Base-by-base conservation (phyloP, 2,797 vertebrate species). In the Coregonus suidteri region DNA sequence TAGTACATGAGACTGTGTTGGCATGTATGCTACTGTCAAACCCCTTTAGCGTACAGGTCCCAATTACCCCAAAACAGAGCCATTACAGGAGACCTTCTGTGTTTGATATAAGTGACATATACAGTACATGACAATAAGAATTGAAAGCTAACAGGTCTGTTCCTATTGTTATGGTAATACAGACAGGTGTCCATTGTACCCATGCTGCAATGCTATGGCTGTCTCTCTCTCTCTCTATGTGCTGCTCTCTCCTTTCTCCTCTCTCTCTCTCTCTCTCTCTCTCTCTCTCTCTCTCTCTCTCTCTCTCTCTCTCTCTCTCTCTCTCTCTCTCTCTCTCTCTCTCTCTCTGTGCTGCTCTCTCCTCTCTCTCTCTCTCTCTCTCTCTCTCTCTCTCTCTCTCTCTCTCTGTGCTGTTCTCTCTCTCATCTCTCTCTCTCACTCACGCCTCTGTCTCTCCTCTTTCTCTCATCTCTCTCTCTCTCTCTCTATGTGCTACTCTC, bases 401-500 rank as follows among this genome's bases (percentile, higher is more conserved):
- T 69, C 74, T 76, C 71, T 76, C 37, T 80, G 31, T 34, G 31
- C 31, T 34, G 31, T 34, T 37, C 6, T 1, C 6, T 37, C 35
- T 37, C 35, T 37, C 37, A 0, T 6, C 6, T 37, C 37, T 37
- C 20, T 53, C n/a, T 71, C 69, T 71, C 69, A 11, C 68, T 18
- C 31, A 34, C 3, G 3, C 7, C 37, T 31, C 37, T 20, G 31
- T 3, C 15, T 77, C 71, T 76, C 75, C 1, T 73, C 16, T 68
- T 72, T 76, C 71, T 76, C 35, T 80, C 35, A 14, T 68, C 74
- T 76, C 71, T 76, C 35, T 80, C 16, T 68, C 74, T 76, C 71
- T 76, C 35, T 80, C 35, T 37, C 35, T 37, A 25, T 1, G 25
- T 25, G 25, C 25, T 25, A 25, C 35, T 35, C 35, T 35, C 35